A percentile compares a stretch with the other conserved stretches of the same genome.
phyloP scores from a whole-genome alignment of 53 echinoderm and acorn worm species.

The Apostichopus leukothele region DNA sequence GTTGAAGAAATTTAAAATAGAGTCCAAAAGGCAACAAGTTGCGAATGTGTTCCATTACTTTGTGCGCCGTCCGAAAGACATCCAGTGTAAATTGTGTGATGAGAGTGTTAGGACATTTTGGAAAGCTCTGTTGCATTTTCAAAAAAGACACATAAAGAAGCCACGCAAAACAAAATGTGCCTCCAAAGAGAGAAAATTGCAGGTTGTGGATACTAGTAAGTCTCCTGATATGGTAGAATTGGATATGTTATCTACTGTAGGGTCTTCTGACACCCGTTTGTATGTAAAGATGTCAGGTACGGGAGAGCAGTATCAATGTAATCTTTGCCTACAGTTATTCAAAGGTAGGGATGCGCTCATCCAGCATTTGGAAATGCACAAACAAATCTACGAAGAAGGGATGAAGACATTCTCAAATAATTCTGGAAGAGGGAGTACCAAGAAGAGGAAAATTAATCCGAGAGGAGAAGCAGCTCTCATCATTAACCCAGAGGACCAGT shows the following conservation, averaged over 20 bases:
- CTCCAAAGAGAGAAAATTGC: background rate
- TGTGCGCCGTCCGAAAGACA: background rate
- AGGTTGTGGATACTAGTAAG: background rate
- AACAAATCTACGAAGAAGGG: slow-evolving; percentile 24
- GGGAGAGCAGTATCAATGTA: slow-evolving; percentile 35
- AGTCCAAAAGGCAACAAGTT: background rate
- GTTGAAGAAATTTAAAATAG: background rate
- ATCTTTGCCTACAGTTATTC: slow-evolving; percentile 31
- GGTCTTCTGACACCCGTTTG: background rate
- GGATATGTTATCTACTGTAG: background rate
- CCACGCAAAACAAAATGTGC: background rate
- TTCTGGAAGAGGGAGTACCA: background rate
- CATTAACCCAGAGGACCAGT: no score
- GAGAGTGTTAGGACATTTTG: background rate
- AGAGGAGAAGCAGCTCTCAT: background rate
- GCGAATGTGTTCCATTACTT: background rate
- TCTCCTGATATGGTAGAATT: background rate
- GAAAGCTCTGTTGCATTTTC: background rate
- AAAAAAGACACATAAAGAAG: background rate
- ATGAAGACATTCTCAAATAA: background rate
- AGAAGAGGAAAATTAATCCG: background rate
- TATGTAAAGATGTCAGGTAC: slow-evolving; percentile 8
- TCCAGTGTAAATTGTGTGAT: background rate
- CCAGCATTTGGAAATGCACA: slow-evolving; percentile 32
- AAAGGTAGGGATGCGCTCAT: slow-evolving; percentile 1